Evolutionary conservation across 2,113 vertebrate species (phyloP).

Genomic region (Neodon shergylaensis): DNA sequence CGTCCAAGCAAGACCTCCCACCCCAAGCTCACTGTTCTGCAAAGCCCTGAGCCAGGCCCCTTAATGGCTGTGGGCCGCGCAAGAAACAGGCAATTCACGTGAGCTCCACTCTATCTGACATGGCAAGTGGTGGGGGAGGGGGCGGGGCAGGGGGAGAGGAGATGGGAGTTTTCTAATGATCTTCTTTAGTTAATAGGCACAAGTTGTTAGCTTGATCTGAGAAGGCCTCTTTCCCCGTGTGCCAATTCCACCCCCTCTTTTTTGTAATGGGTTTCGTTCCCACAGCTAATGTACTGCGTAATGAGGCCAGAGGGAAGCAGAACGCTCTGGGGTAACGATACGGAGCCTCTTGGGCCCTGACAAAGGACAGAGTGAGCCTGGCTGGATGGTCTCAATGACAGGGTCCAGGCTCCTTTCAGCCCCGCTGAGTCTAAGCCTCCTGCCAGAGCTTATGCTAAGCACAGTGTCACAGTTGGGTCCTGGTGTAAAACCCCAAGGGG

Average conservation of each 20-base stretch:
- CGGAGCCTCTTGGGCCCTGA: conserved; percentile 83
- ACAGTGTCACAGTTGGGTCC: neutral
- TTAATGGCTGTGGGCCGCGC: conserved; percentile 74
- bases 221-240: conserved; percentile 82
- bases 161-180: conserved; percentile 85
- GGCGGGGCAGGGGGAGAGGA: conserved; percentile 54
- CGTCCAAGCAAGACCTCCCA: conserved; percentile 19
- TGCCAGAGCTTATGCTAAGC: conserved; percentile 46
- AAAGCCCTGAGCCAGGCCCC: conserved; percentile 54
- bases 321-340: conserved; percentile 82
- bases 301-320: conserved; percentile 84
- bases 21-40: neutral
- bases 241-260: conserved; percentile 83
- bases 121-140: conserved; percentile 14
- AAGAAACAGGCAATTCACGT: conserved; percentile 76
- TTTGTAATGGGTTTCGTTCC: conserved; percentile 86
- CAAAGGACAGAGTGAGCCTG: conserved; percentile 84
- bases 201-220: conserved; percentile 85
- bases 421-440: conserved; percentile 58
- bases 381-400: conserved; percentile 78
- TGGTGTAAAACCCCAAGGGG: conserved; percentile 5
- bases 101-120: conserved; percentile 66
- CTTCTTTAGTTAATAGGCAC: conserved; percentile 86
- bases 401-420: conserved; percentile 78
- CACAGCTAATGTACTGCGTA: conserved; percentile 86